Evolutionary conservation across 2,888 invertebrate species (phyloP).

Genomic region (Ephialtes manifestator): DNA sequence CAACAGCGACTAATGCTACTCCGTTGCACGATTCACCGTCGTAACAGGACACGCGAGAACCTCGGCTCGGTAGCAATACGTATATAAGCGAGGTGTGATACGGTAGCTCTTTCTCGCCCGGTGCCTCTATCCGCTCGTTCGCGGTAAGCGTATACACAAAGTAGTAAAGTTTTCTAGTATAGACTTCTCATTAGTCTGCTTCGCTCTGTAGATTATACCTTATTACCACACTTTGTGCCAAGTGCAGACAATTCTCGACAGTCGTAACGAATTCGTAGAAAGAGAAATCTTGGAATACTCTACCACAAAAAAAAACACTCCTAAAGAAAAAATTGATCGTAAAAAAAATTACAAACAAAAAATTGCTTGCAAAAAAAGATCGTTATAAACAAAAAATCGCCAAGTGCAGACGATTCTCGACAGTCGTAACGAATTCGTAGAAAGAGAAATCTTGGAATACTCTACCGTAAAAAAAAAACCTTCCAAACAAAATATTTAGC

Average conservation of each 20-base stretch:
- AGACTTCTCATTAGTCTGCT: conserved; percentile 48
- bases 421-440: not conserved
- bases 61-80: conserved; percentile 35
- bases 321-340: too few relatives aligned
- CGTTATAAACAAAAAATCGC: too few relatives aligned
- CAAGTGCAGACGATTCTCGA: conserved; percentile 2
- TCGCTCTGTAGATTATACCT: conserved; percentile 5
- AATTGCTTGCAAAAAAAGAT: too few relatives aligned
- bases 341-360: too few relatives aligned
- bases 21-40: conserved; percentile 43
- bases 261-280: not conserved
- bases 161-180: conserved; percentile 26
- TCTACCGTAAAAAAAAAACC: too few relatives aligned
- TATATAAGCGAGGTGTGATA: conserved; percentile 35
- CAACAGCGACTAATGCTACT: conserved; percentile 16
- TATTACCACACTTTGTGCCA: conserved; percentile 3
- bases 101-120: conserved; percentile 37
- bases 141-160: conserved; percentile 38
- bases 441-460: not conserved
- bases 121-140: conserved; percentile 27
- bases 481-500: too few relatives aligned
- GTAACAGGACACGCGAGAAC: conserved; percentile 60
- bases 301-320: too few relatives aligned
- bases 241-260: not conserved
- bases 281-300: not conserved